Percentiles rank a stretch among this genome's conserved stretches.
Evolutionary conservation across 2,888 invertebrate genomes (phyloP).

Genomic region (Horisme vitalbata): DNA sequence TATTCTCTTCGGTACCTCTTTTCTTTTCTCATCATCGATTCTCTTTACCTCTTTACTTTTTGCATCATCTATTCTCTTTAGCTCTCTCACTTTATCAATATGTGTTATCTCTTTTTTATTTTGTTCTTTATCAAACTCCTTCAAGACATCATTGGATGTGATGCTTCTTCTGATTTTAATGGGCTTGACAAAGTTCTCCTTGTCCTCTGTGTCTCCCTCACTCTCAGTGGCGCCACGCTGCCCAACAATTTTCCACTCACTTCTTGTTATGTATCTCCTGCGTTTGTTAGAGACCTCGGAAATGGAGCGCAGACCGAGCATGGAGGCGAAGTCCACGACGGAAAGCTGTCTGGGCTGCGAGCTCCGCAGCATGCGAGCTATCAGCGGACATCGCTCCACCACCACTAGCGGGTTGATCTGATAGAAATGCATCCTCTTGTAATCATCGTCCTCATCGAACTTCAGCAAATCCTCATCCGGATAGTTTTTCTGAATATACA

Average conservation of each 20-base stretch:
- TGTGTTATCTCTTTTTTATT: background rate
- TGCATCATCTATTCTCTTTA: background rate
- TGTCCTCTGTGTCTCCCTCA: background rate
- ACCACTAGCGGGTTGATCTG: conserved; percentile 56
- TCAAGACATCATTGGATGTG: background rate
- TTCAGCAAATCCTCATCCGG: conserved; percentile 8
- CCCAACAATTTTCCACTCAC: background rate
- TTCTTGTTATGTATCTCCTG: conserved; percentile 12
- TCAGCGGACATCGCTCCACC: conserved; percentile 38
- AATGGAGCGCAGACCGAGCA: conserved; percentile 43
- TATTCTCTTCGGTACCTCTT: background rate
- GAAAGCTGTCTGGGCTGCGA: conserved; percentile 21
- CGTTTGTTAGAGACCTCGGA: conserved; percentile 17
- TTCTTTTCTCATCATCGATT: no score
- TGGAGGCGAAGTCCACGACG: conserved; percentile 42
- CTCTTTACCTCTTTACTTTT: background rate
- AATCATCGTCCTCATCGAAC: conserved; percentile 17
- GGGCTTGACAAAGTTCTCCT: background rate
- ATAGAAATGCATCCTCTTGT: conserved; percentile 39
- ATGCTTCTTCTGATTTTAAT: background rate
- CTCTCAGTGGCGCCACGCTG: background rate
- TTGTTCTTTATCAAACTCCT: background rate
- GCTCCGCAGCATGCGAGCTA: conserved; percentile 32
- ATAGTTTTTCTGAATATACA: conserved; percentile 8
- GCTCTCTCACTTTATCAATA: background rate